A percentile compares a stretch with the other conserved stretches of the same genome.
Conservation (phyloP, 2,797 vertebrate species). For the Enoplosus armatus region DNA sequence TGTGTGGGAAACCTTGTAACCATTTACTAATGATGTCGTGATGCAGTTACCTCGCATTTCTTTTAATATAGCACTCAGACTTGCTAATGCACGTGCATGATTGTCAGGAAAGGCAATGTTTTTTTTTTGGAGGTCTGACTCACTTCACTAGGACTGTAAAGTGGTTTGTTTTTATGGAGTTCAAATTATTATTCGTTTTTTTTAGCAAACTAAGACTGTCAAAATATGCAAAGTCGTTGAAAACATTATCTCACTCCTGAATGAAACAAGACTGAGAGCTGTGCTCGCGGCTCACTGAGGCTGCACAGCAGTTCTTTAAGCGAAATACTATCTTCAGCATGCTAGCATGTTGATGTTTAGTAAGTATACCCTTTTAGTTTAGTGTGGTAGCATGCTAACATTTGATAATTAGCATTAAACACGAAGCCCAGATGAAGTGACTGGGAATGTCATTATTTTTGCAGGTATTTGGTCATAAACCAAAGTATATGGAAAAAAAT, state of each 20-base stretch:
- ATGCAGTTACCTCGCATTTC: conserved; percentile 38
- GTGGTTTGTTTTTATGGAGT: background rate
- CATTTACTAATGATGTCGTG: conserved; percentile 56
- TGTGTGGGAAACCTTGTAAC: conserved; percentile 41
- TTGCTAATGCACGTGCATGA: conserved; percentile 21
- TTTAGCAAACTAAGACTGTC: background rate
- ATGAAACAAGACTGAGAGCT: background rate
- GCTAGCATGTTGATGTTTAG: background rate
- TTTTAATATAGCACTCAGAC: conserved; percentile 47
- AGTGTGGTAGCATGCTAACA: background rate
- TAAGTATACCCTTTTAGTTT: background rate
- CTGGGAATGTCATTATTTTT: background rate
- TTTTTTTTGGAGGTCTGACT: background rate
- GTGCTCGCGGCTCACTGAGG: background rate
- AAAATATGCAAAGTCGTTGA: background rate
- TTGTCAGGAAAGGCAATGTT: conserved; percentile 7
- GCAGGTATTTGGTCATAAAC: background rate
- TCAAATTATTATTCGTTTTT: background rate
- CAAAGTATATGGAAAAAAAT: background rate
- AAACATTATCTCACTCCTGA: background rate
- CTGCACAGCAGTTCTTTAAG: background rate
- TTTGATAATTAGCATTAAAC: background rate
- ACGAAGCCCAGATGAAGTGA: too few relatives aligned
- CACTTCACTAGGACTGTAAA: background rate
- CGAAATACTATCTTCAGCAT: background rate